Evolutionary conservation across 1,140 invertebrate species (phyloP), one percentile per base, ranked within the genome.

Genomic region (Brachionus rotundiformis): DNA sequence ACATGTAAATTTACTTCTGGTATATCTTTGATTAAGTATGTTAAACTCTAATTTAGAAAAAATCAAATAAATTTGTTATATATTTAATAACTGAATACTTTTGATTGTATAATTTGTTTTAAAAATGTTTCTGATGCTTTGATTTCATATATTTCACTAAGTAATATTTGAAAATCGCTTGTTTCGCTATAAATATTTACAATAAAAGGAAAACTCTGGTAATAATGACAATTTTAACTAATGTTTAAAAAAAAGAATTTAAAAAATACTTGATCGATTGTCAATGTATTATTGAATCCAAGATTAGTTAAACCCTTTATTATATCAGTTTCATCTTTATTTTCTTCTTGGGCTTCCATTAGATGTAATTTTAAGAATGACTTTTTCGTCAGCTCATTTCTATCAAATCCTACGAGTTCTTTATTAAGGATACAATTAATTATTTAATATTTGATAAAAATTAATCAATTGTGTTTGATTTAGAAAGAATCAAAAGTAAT

Each of bases 241-340:
- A 44, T 25, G 39, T 16, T 6, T 44, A 11, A 33, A 29, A 41
- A 36, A 36, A 75, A 75, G 27, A 7, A 77, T 41, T 39, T 63
- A 41, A 36, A 36, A 75, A 75, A 49, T 23, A 77, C 73, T 39
- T 63, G 76, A 79, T 79, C 76, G 33, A 79, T 79, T 6, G 44
- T 39, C 6, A 79, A 31, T 13, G 76, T 59, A 11, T 54, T 79
- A 23, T 79, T 79, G 29, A 79, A 79, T 39, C 76, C 76, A 2
- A 79, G 27, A 63, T 79, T 79, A 16, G 31, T 10, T 39, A 79
- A 59, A 2, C 47, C n/a, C 7, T 10, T 63, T 2, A 59, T 19
- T n/a, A 79, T 63, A 13, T 79, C 76, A 54, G 27, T 33, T 5
- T 39, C 2, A 41, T 63, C 59, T 39, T 3, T 19, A 59, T 79